phyloP scores from a whole-genome alignment of 2,113 vertebrate genomes.

The Vanacampus margaritifer region DNA sequence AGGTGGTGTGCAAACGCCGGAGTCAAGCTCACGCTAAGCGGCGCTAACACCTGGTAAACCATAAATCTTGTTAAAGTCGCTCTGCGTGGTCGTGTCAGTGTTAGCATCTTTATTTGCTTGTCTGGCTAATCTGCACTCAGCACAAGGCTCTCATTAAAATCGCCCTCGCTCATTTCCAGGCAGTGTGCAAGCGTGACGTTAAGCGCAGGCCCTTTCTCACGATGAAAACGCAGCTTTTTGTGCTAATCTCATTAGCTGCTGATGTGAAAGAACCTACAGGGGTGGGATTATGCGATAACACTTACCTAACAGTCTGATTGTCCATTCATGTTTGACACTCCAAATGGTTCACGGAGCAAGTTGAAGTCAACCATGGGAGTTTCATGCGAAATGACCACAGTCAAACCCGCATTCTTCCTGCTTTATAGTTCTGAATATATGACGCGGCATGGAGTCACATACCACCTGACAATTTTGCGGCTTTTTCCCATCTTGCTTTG shows the following conservation, averaged over 20 bases:
- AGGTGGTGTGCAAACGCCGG: not conserved
- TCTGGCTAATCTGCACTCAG: slow-evolving; percentile 16
- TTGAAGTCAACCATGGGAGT: not conserved
- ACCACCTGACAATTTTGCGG: too few relatives aligned
- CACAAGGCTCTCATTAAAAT: slow-evolving; percentile 10
- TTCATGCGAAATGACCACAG: too few relatives aligned
- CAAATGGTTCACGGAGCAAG: slow-evolving; percentile 7
- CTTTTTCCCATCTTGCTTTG: too few relatives aligned
- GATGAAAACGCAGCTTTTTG: slow-evolving; percentile 13
- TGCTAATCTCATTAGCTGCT: slow-evolving; percentile 28
- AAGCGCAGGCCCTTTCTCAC: slow-evolving; percentile 5
- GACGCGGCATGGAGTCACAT: too few relatives aligned
- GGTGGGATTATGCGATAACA: slow-evolving; percentile 21
- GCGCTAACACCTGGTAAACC: slow-evolving; percentile 38
- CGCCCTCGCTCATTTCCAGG: slow-evolving; percentile 9
- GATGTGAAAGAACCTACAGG: slow-evolving; percentile 5
- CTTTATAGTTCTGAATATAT: too few relatives aligned
- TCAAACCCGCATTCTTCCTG: too few relatives aligned
- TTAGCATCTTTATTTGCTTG: slow-evolving; percentile 8
- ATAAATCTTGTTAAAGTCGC: slow-evolving; percentile 49
- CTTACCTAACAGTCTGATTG: slow-evolving; percentile 23
- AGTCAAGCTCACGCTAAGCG: slow-evolving; percentile 11
- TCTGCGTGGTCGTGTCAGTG: slow-evolving; percentile 24
- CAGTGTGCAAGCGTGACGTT: slow-evolving; percentile 7
- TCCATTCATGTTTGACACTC: slow-evolving; percentile 11